Base-by-base conservation (phyloP, 1,140 invertebrate genomes). In the Triops longicaudatus region DNA sequence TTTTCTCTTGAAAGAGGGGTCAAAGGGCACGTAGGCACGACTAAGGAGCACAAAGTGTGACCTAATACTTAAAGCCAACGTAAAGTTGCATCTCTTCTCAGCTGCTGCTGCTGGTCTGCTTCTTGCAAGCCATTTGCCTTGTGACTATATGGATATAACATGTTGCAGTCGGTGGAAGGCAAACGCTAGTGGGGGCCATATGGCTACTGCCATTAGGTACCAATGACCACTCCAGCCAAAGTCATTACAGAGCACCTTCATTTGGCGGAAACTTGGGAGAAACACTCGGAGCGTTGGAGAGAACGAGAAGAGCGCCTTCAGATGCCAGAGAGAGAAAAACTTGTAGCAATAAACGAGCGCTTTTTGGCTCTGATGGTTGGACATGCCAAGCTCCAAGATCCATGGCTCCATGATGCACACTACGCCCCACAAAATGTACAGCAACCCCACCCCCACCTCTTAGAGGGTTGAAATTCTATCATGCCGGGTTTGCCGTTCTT, bases 191-290 rank as follows among this genome's bases (percentile, higher is more conserved):
- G 22, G 50, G 50, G 50, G 50, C 50, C 50, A 63, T 63, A 63
- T 63, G 50, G 50, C 50, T 63, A 63, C 17, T 63, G 50, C 50
- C 50, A 63, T 63, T 63, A 63, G 50, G 50, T 63, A 63, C 50
- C 50, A 63, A 63, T 63, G 50, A 63, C 50, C 50, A 63, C 50
- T 63, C 50, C 50, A 63, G 50, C 50, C 50, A 63, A 63, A 63
- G 50, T 63, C 50, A 63, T 63, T 63, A 63, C 50, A 63, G 50
- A 63, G 50, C 50, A 63, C 50, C 50, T 63, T 63, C 50, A 63
- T 63, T 22, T 63, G 50, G 50, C 50, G 50, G 50, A 63, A 63
- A 17, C 50, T 63, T 63, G 50, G 50, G 22, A 63, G 50, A 63
- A 63, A 17, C 50, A 63, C 50, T 63, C 22, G 50, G 50, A 63